A percentile compares a stretch with the other conserved stretches of the same genome.
Evolutionary conservation across 2,797 vertebrate species (phyloP).

Genomic region (Cryptoprocta ferox): DNA sequence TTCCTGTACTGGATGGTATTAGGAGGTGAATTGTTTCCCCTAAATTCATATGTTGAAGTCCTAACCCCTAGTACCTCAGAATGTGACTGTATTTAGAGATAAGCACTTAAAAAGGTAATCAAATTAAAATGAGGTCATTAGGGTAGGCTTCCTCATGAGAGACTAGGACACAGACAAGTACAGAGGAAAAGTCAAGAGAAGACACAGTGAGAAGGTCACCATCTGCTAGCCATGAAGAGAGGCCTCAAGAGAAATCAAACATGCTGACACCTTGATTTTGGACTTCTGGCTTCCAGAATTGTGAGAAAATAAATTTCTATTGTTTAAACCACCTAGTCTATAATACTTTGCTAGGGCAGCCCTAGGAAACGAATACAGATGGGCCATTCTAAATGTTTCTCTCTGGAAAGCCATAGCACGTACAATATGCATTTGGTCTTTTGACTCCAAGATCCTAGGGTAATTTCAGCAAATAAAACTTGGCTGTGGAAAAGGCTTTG

Average conservation of each 20-base stretch:
- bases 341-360: neutral
- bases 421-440: constrained; percentile 52
- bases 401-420: neutral
- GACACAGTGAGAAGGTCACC: neutral
- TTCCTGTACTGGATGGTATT: neutral
- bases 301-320: neutral
- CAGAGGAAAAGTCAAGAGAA: neutral
- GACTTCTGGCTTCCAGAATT: neutral
- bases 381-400: constrained; percentile 29
- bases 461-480: constrained; percentile 54
- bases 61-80: neutral
- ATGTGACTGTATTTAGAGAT: neutral
- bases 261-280: neutral
- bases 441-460: constrained; percentile 4
- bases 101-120: neutral
- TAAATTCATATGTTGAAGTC: neutral
- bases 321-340: neutral
- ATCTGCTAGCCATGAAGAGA: neutral
- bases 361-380: neutral
- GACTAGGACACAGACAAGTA: neutral
- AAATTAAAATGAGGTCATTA: neutral
- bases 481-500: neutral
- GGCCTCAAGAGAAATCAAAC: neutral
- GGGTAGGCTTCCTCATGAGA: neutral
- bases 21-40: neutral